Conservation (phyloP, 2,797 vertebrate species). For the Hypotaenidia okinawae region DNA sequence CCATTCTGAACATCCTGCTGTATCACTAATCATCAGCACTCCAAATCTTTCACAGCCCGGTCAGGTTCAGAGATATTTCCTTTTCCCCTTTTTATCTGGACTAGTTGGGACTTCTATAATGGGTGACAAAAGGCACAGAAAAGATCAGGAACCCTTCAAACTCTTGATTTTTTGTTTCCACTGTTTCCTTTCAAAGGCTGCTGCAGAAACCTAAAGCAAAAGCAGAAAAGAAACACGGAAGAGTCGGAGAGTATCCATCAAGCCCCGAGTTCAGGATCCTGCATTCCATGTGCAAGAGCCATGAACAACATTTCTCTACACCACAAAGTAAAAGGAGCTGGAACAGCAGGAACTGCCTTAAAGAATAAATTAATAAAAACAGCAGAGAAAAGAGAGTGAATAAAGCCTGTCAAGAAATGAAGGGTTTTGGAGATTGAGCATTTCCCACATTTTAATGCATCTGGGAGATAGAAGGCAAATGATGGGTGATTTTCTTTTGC, state of each 20-base stretch:
- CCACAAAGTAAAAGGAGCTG: neutral
- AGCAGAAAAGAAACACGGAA: neutral
- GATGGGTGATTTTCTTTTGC: conserved; percentile 43
- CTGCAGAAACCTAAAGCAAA: neutral
- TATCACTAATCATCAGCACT: neutral
- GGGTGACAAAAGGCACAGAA: neutral
- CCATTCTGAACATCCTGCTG: neutral
- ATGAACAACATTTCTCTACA: neutral
- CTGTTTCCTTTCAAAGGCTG: neutral
- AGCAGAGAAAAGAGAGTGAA: conserved; percentile 17
- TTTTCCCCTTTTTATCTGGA: neutral
- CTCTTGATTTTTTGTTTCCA: neutral
- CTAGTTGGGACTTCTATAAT: neutral
- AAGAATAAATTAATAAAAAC: conserved; percentile 51
- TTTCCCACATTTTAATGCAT: conserved; percentile 31
- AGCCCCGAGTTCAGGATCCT: neutral
- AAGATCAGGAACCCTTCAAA: neutral
- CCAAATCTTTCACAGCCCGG: neutral
- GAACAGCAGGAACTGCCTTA: neutral
- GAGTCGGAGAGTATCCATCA: neutral
- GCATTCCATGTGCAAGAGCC: neutral
- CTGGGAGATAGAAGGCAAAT: conserved; percentile 54
- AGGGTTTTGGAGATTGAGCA: conserved; percentile 28
- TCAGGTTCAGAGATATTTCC: neutral
- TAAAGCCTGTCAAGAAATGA: conserved; percentile 44